Percentiles rank a stretch among this genome's conserved stretches.
Conservation (phyloP, 2,888 invertebrate genomes). For the Dastarcus helophoroides region DNA sequence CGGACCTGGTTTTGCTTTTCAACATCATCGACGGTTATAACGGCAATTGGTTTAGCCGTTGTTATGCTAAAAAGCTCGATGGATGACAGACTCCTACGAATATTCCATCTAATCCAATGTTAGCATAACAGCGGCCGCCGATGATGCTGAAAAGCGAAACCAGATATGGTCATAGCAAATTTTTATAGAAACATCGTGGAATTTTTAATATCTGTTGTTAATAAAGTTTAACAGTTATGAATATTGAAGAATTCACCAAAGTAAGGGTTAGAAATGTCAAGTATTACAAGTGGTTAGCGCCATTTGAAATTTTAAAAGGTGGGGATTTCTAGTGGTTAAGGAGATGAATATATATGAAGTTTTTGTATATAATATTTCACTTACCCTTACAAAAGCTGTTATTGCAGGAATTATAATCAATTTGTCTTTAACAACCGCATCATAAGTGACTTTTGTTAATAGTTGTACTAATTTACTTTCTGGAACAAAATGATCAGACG, state of each 20-base stretch:
- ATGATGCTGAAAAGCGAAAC: too few relatives aligned
- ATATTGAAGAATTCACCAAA: not conserved
- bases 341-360: not conserved
- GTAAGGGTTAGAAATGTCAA: not conserved
- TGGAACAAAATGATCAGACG: slow-evolving; percentile 7
- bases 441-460: slow-evolving; percentile 59
- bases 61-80: too few relatives aligned
- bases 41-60: too few relatives aligned
- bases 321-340: not conserved
- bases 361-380: slow-evolving; percentile 10
- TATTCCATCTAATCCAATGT: too few relatives aligned
- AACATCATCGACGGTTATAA: too few relatives aligned
- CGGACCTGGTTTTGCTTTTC: too few relatives aligned
- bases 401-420: slow-evolving; percentile 63
- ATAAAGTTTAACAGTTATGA: not conserved
- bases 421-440: slow-evolving; percentile 71
- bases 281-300: not conserved
- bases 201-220: too few relatives aligned
- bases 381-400: slow-evolving; percentile 56
- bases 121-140: too few relatives aligned
- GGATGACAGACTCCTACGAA: too few relatives aligned
- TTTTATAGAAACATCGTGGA: too few relatives aligned
- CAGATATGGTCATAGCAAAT: too few relatives aligned
- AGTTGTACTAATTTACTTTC: slow-evolving; percentile 42
- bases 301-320: not conserved